Conservation (phyloP, 2,888 invertebrate genomes). For the Steromphala cineraria region DNA sequence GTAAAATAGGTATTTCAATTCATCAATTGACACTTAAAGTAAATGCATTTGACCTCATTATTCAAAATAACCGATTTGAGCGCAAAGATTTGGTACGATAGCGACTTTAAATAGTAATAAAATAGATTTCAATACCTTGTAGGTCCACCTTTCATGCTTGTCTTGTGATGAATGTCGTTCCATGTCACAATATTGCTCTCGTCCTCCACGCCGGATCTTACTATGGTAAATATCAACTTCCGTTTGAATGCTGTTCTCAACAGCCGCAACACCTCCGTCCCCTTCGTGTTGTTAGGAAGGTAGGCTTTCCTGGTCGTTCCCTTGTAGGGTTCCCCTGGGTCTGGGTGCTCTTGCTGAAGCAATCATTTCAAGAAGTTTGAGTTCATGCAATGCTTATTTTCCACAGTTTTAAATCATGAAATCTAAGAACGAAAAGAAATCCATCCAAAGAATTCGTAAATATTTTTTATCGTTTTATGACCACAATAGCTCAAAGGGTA, state of each 20-base stretch:
- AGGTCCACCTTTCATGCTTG: conserved; percentile 44
- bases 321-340: conserved; percentile 56
- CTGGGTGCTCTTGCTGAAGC: conserved; percentile 54
- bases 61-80: too few species aligned
- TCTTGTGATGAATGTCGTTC: conserved; percentile 67
- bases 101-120: too few species aligned
- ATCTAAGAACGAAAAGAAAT: too few species aligned
- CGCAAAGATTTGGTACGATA: too few species aligned
- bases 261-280: conserved; percentile 51
- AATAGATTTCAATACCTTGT: conserved; percentile 32
- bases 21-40: too few species aligned
- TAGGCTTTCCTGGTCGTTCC: conserved; percentile 60
- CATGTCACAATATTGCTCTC: conserved; percentile 57
- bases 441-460: too few species aligned
- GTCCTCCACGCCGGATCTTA: conserved; percentile 60
- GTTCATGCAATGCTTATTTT: not conserved
- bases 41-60: too few species aligned
- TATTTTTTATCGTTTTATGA: too few species aligned
- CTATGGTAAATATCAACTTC: conserved; percentile 60
- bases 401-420: not conserved
- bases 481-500: too few species aligned
- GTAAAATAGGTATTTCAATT: too few species aligned
- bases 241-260: conserved; percentile 59
- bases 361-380: not conserved
- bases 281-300: conserved; percentile 64